Base-by-base conservation (phyloP, 1,140 invertebrate species). In the Caerostris extrusa region DNA sequence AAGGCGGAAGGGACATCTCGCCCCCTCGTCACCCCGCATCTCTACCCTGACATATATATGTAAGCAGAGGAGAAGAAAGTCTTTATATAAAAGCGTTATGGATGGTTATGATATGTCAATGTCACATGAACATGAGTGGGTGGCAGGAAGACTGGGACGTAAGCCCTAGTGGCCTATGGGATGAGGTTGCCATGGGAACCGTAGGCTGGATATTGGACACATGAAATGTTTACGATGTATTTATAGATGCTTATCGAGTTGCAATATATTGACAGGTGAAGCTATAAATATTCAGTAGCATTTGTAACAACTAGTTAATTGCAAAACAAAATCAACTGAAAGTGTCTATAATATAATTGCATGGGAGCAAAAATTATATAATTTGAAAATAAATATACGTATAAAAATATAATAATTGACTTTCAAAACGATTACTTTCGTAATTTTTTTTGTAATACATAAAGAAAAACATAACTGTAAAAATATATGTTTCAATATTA, bases 21-120 rank as follows among this genome's bases (percentile, higher is more conserved):
- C 12, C 12, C 50, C 19, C 19, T 60, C 34, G 19, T 34, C 57
- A 77, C 67, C 56, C 7, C 7, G n/a, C 14, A 1, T 19, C 7
- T 5, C 8, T 69, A 34, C 10, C 19, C 8, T 55, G 8, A 58
- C 55, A 71, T 77, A 87, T 50, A 19, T 77, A 77, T 71, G 85
- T 88, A 71, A 34, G n/a, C n/a, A 8, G 56, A 86, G 67, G 64
- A 50, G 77, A 81, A 60, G 55, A 88, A 93, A 93, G 67, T 10
- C n/a, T 5, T 53, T 61, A 56, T 56, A 87, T 93, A n/a, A 91
- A 89, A 93, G 86, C 57, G 86, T 85, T 93, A 82, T 93, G 85
- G 93, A 90, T 83, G 93, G 86, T 57, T 90, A 83, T 93, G 93
- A 93, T 93, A 89, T 89, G 86, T 93, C 93, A 90, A 89, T 56